Conservation (phyloP, 2,797 vertebrate genomes). For the Coccyzus lansbergi region DNA sequence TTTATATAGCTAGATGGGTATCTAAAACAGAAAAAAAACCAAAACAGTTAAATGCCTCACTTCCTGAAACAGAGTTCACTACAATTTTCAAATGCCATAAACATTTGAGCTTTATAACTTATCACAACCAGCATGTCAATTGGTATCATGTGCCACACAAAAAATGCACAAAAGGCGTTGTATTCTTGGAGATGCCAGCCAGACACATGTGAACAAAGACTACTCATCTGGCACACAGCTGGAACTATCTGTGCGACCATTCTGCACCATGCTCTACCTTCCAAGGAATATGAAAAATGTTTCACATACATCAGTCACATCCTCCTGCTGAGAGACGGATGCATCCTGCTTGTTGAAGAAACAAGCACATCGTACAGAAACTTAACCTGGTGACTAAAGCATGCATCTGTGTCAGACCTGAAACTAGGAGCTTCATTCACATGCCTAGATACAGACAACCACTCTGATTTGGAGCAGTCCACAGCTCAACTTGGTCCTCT, state of each 20-base stretch:
- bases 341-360: not conserved
- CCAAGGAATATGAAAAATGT: not conserved
- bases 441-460: not conserved
- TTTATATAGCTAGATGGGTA: not conserved
- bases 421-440: not conserved
- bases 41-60: not conserved
- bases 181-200: not conserved
- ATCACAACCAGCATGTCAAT: not conserved
- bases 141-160: not conserved
- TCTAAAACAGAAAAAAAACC: not conserved
- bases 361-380: not conserved
- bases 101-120: not conserved
- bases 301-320: not conserved
- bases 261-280: not conserved
- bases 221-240: not conserved
- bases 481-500: not conserved
- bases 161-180: not conserved
- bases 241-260: not conserved
- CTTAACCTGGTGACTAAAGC: not conserved
- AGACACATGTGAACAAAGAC: not conserved
- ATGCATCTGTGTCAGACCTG: not conserved
- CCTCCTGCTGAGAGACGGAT: not conserved
- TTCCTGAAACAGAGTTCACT: not conserved
- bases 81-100: not conserved
- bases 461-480: fast-evolving